Percentiles rank a stretch among this genome's conserved stretches.
Conservation (phyloP, 2,797 vertebrate genomes). For the Picus viridis region DNA sequence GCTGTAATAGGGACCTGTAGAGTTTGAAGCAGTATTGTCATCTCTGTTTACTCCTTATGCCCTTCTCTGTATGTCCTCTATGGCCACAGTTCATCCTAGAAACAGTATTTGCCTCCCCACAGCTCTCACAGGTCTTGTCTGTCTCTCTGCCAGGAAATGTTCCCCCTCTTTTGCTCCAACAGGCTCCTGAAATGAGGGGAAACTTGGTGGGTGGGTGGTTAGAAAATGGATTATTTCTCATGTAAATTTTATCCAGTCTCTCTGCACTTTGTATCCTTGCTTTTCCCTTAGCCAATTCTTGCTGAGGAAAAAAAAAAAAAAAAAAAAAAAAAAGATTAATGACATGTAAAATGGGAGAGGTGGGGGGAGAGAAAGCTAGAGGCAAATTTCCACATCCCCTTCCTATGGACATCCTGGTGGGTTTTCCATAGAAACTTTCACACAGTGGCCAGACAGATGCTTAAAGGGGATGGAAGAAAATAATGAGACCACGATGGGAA, state of each 20-base stretch:
- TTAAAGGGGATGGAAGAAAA: slow-evolving; percentile 49
- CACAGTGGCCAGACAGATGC: slow-evolving; percentile 37
- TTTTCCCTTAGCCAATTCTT: slow-evolving; percentile 34
- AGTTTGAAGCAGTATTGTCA: background rate
- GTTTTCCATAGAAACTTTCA: slow-evolving; percentile 69
- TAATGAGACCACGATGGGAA: slow-evolving; percentile 52
- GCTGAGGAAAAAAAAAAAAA: background rate
- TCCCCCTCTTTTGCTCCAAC: background rate
- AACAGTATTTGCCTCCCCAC: background rate
- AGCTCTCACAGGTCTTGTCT: background rate
- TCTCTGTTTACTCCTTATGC: background rate
- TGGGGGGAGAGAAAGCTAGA: background rate
- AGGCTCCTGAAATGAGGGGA: background rate
- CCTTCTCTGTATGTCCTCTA: background rate
- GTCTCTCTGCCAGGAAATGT: background rate
- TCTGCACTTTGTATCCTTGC: background rate
- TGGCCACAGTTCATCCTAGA: background rate
- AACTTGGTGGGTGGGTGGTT: slow-evolving; percentile 41
- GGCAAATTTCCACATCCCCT: slow-evolving; percentile 60
- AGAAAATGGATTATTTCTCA: slow-evolving; percentile 31
- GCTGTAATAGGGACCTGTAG: background rate
- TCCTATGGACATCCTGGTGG: slow-evolving; percentile 60
- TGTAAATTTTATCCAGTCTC: slow-evolving; percentile 44
- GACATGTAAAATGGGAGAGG: slow-evolving; percentile 18
- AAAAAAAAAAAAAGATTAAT: slow-evolving; percentile 26